Evolutionary conservation across 2,888 invertebrate species (phyloP).

Genomic region (Eretmocerus hayati): DNA sequence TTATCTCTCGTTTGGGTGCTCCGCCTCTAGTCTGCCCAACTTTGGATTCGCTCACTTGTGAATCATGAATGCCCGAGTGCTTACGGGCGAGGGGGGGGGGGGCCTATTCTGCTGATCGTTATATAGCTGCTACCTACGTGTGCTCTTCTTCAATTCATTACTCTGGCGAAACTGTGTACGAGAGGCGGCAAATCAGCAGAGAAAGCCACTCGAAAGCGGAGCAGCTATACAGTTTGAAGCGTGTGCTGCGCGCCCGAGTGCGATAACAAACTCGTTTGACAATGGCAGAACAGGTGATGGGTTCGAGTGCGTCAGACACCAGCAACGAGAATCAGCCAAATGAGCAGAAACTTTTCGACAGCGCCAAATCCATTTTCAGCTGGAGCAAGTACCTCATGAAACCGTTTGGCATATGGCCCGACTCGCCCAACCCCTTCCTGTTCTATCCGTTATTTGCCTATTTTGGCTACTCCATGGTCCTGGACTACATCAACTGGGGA

Average conservation of each 20-base stretch:
- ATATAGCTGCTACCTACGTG: no score
- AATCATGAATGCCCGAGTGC: not conserved
- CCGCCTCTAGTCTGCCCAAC: not conserved
- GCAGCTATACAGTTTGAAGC: not conserved
- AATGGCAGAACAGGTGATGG: no score
- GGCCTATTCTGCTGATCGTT: no score
- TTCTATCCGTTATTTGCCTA: slow-evolving; percentile 6
- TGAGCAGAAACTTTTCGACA: slow-evolving; percentile 3
- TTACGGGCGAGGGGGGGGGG: no score
- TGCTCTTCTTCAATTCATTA: no score
- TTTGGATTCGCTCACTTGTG: not conserved
- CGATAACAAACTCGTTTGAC: no score
- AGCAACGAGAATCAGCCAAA: no score
- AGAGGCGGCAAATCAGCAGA: not conserved
- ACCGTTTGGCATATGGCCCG: slow-evolving; percentile 14
- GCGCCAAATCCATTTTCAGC: slow-evolving; percentile 5
- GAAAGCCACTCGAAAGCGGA: not conserved
- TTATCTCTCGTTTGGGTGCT: no score
- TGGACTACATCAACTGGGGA: not conserved
- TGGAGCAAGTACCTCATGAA: slow-evolving; percentile 14
- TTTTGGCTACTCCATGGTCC: not conserved
- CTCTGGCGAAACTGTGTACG: no score
- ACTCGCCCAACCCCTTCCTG: not conserved
- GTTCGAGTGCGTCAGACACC: not conserved
- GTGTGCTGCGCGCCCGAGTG: not conserved